phyloP scores from a whole-genome alignment of 2,797 vertebrate genomes.

The Muraenolepis orangiensis region DNA sequence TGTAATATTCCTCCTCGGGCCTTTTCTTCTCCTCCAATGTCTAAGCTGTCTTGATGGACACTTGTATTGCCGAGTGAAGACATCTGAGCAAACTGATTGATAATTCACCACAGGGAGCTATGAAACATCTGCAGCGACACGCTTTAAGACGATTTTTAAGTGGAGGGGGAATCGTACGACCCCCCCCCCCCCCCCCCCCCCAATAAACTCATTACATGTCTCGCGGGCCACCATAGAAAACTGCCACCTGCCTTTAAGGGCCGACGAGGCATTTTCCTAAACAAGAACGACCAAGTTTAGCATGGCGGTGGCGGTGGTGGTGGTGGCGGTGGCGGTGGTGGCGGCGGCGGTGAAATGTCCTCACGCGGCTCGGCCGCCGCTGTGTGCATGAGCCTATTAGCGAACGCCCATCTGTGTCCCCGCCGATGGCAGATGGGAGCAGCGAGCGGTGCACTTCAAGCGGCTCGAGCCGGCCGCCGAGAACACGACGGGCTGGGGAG shows the following conservation, averaged over 20 bases:
- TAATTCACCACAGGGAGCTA: not conserved
- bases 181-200: not conserved
- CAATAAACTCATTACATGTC: not conserved
- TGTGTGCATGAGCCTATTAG: constrained; percentile 65
- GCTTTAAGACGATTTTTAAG: not conserved
- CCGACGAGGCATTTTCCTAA: not conserved
- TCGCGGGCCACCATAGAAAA: not conserved
- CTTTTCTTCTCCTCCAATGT: not conserved
- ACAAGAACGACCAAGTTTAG: not conserved
- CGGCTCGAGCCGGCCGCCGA: not conserved
- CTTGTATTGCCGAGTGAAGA: not conserved
- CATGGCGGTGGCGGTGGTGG: constrained; percentile 47
- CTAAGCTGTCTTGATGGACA: constrained; percentile 1
- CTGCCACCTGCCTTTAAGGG: not conserved
- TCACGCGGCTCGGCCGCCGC: constrained; percentile 49
- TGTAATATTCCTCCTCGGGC: not conserved
- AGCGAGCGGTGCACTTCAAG: constrained; percentile 34
- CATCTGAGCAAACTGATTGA: not conserved
- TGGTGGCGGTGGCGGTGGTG: constrained; percentile 47
- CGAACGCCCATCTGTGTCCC: constrained; percentile 62
- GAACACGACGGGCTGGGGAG: not conserved
- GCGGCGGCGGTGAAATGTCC: constrained; percentile 55
- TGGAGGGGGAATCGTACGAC: not conserved
- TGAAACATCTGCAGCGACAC: not conserved
- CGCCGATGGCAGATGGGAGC: constrained; percentile 66